Evolutionary conservation across 1,140 invertebrate species (phyloP), one percentile per base, ranked within the genome.

Genomic region (Bombus impatiens): DNA sequence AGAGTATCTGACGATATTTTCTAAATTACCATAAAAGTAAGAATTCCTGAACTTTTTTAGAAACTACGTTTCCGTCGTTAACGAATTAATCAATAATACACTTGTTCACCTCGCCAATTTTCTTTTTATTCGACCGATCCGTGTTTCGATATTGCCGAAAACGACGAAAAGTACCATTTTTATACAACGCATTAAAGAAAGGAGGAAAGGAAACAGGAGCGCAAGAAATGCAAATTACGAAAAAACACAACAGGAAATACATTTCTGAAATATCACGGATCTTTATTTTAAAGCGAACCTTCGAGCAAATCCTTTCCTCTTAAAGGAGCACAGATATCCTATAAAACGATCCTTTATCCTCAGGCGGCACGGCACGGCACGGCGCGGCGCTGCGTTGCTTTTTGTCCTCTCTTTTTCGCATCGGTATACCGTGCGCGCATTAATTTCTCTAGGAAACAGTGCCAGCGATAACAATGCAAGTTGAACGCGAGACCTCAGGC

Each of bases 401-500:
- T 35, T 32, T 22, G 6, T 13, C 10, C 25, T 44, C 9, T 10
- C 42, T 47, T 53, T 53, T 53, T 25, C 9, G 42, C 15, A 47
- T 74, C n/a, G 42, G 28, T 9, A 44, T 32, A 32, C 6, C 42
- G 72, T n/a, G 72, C 71, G 40, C n/a, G 42, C 28, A 74, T 75
- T 75, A 75, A 75, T 75, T 32, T 47, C 72, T 75, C 72, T 32
- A 35, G 40, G 72, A 75, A 75, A 75, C 72, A 75, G 28, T 47
- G 72, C 42, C 72, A 75, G n/a, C 42, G 72, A 75, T 75, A 75
- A 75, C 72, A 35, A 75, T 75, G 42, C 72, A 75, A 32, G 18
- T 47, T 47, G 42, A 47, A 74, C 42, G 28, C 40, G 15, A 74
- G 72, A 74, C 9, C 37, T 3, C 4, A 28, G 15, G 37, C 42